A percentile compares a stretch with the other conserved stretches of the same genome.
Conservation (phyloP, 1,140 invertebrate species). For the Hestina assimilis region DNA sequence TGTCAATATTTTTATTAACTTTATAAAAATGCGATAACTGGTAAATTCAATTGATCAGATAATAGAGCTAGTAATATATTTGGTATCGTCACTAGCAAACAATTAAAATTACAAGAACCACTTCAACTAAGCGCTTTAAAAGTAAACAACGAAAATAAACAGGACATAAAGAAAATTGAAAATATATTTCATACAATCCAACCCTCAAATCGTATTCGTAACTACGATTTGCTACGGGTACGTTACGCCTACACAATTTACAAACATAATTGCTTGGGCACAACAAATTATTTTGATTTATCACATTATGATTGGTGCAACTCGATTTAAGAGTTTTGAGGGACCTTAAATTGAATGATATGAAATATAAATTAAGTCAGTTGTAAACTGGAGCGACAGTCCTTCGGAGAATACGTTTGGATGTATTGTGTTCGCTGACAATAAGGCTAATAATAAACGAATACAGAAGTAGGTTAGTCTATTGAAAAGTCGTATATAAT, state of each 20-base stretch:
- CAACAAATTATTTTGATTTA: constrained; percentile 76
- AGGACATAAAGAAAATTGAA: neutral
- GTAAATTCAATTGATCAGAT: no score
- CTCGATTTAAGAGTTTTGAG: constrained; percentile 64
- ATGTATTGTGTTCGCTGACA: constrained; percentile 32
- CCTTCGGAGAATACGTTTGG: constrained; percentile 35
- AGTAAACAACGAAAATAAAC: neutral
- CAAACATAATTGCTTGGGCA: constrained; percentile 63
- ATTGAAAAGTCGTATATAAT: constrained; percentile 15
- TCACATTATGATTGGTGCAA: constrained; percentile 72
- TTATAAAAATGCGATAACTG: no score
- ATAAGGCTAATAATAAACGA: constrained; percentile 34
- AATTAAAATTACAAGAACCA: no score
- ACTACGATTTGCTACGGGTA: constrained; percentile 28
- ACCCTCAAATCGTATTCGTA: constrained; percentile 36
- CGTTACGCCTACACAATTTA: constrained; percentile 48
- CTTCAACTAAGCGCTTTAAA: neutral
- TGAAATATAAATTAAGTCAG: constrained; percentile 68
- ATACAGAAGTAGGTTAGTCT: constrained; percentile 19
- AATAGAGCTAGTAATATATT: no score
- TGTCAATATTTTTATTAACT: no score
- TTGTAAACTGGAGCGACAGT: constrained; percentile 41
- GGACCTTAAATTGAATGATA: constrained; percentile 68
- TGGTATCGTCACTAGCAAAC: no score
- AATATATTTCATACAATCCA: constrained; percentile 7